Percentiles rank a stretch among this genome's conserved stretches.
Conservation (phyloP, 2,888 invertebrate genomes). For the Drosophila kokeensis region DNA sequence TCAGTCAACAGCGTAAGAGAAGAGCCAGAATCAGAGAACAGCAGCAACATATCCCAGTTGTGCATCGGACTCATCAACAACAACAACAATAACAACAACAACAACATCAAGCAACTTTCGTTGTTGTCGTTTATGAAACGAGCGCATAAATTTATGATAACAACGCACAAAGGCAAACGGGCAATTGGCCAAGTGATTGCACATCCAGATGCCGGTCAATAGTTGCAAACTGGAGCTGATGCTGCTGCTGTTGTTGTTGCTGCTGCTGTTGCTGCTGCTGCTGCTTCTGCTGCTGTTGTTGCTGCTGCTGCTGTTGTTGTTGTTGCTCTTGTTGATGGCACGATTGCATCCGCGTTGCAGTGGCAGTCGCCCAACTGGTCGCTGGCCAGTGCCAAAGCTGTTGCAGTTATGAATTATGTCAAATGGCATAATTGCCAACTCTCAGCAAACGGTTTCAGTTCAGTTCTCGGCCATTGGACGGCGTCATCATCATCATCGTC, state of each 20-base stretch:
- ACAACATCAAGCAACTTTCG: conserved; percentile 75
- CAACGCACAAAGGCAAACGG: conserved; percentile 68
- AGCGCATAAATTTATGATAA: conserved; percentile 81
- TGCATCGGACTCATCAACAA: conserved; percentile 42
- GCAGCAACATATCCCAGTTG: conserved; percentile 45
- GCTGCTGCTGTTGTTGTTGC: conserved; percentile 19
- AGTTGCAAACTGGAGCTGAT: conserved; percentile 24
- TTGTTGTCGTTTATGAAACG: conserved; percentile 75
- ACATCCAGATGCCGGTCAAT: conserved; percentile 40
- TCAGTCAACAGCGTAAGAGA: conserved; percentile 40
- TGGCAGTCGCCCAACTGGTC: conserved; percentile 55
- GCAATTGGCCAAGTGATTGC: conserved; percentile 66
- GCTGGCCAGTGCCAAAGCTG: conserved; percentile 42
- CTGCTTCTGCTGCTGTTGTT: neutral
- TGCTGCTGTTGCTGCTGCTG: too few species aligned
- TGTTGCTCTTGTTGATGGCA: conserved; percentile 26
- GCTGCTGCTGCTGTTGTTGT: conserved; percentile 2
- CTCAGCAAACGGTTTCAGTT: conserved; percentile 48
- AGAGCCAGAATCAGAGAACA: conserved; percentile 22
- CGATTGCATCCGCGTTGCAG: conserved; percentile 63
- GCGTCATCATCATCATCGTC: conserved; percentile 30
- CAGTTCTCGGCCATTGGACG: conserved; percentile 28
- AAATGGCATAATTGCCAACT: conserved; percentile 82
- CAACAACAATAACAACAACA: conserved; percentile 22
- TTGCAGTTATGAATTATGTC: conserved; percentile 82